These are phyloP conservation scores for Catostylus mosaicus DNA, from an alignment of 30 jellyfish, hydroid and myxozoan species.

Conservation along the genomic window DNA sequence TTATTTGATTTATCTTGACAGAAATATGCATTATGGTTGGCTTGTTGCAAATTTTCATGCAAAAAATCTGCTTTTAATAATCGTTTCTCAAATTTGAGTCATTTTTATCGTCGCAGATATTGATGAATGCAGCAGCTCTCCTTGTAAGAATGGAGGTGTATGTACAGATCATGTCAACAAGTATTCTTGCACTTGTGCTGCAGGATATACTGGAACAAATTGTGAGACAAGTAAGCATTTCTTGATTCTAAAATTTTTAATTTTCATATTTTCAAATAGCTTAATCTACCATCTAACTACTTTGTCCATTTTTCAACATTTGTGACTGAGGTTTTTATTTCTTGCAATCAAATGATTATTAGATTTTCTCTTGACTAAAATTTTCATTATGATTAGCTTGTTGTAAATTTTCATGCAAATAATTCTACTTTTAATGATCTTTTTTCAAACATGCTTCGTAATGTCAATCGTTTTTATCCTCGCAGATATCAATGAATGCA, in stretches of 20 bases:
- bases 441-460: too few relatives aligned
- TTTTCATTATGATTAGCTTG: too few relatives aligned
- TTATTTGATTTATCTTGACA: background rate
- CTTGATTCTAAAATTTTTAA: background rate
- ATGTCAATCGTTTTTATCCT: background rate
- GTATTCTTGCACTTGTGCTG: constrained; percentile 45
- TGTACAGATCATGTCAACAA: constrained; percentile 21
- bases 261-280: background rate
- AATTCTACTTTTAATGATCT: too few relatives aligned
- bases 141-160: constrained; percentile 42
- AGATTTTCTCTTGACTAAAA: too few relatives aligned
- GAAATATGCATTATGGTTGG: background rate
- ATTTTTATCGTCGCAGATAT: constrained; percentile 2
- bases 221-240: constrained; percentile 8
- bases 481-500: constrained; percentile 26
- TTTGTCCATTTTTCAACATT: too few relatives aligned
- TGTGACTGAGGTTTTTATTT: too few relatives aligned
- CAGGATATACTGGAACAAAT: constrained; percentile 26
- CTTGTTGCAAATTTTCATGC: too few relatives aligned
- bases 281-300: background rate
- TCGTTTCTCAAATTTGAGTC: too few relatives aligned
- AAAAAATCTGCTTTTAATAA: too few relatives aligned
- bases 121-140: constrained; percentile 41
- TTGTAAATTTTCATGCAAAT: too few relatives aligned
- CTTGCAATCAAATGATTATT: too few relatives aligned